phyloP scores from a whole-genome alignment of 2,888 invertebrate species.

The Eledona agricola region DNA sequence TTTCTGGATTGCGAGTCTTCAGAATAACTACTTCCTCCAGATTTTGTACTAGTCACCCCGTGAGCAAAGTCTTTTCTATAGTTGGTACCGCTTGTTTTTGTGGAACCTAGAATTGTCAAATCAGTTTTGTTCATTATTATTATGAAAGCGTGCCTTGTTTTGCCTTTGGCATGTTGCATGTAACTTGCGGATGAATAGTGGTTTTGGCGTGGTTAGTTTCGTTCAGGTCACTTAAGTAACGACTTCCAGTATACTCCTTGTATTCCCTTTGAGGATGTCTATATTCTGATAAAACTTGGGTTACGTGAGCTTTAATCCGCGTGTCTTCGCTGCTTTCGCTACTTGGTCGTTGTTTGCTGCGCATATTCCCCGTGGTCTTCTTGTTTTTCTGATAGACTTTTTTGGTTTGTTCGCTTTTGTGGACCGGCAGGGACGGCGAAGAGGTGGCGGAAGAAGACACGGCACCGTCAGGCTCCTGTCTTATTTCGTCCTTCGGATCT shows the following conservation, averaged over 20 bases:
- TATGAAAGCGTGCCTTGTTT: constrained; percentile 41
- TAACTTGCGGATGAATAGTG: constrained; percentile 68
- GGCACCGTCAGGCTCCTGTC: constrained; percentile 78
- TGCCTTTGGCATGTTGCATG: constrained; percentile 68
- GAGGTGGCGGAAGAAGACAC: constrained; percentile 68
- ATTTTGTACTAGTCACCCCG: constrained; percentile 65
- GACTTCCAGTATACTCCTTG: constrained; percentile 62
- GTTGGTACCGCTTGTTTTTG: constrained; percentile 67
- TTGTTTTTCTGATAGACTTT: constrained; percentile 40
- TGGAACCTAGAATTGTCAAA: constrained; percentile 39
- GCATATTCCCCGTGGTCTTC: constrained; percentile 35
- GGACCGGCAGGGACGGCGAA: constrained; percentile 60
- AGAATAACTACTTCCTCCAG: constrained; percentile 66
- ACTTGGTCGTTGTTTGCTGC: constrained; percentile 42
- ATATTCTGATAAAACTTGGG: constrained; percentile 67
- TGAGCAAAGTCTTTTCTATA: constrained; percentile 79
- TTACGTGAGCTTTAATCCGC: constrained; percentile 65
- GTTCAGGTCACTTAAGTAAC: constrained; percentile 48
- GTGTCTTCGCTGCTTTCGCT: constrained; percentile 51
- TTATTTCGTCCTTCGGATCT: constrained; percentile 53
- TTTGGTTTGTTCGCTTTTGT: constrained; percentile 34
- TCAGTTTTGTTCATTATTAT: neutral
- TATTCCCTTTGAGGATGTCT: constrained; percentile 66
- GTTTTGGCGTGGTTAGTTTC: constrained; percentile 49
- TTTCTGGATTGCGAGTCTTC: constrained; percentile 61